Percentiles rank a stretch among this genome's conserved stretches.
Evolutionary conservation across 2,797 vertebrate species (phyloP).

Genomic region (Muraenolepis orangiensis): DNA sequence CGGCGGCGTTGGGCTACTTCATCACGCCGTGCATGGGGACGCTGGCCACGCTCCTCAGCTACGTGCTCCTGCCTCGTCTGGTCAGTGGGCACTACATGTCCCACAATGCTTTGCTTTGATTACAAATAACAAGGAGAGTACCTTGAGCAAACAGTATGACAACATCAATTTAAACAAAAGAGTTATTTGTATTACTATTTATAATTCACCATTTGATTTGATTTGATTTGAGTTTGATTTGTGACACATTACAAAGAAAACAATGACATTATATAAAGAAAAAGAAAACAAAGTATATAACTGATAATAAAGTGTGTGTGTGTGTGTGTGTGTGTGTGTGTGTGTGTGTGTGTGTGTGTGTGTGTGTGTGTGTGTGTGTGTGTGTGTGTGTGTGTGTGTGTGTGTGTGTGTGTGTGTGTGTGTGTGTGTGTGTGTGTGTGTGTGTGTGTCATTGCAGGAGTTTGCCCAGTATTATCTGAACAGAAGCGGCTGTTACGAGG

Average conservation of each 20-base stretch:
- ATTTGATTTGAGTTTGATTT: too few relatives aligned
- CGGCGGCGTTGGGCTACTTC: constrained; percentile 84
- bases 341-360: constrained; percentile 11
- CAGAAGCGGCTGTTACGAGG: constrained; percentile 63
- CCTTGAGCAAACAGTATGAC: background rate
- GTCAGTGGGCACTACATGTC: constrained; percentile 61
- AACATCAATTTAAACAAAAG: background rate
- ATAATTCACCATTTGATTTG: too few relatives aligned
- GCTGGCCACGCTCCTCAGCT: constrained; percentile 77
- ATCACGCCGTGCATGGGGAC: constrained; percentile 85
- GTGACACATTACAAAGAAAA: background rate
- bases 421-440: constrained; percentile 11
- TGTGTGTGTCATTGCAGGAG: constrained; percentile 54
- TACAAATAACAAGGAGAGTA: background rate
- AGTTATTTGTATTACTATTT: too few relatives aligned
- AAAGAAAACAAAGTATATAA: background rate
- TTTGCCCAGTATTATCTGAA: constrained; percentile 77
- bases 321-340: constrained; percentile 5
- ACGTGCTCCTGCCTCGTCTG: constrained; percentile 78
- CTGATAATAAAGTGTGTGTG: constrained; percentile 4
- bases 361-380: constrained; percentile 7
- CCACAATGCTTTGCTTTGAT: background rate
- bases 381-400: constrained; percentile 13
- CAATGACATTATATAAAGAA: background rate
- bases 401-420: constrained; percentile 5